Evolutionary conservation across 2,888 invertebrate genomes (phyloP).

Genomic region (Osmoderma eremita): DNA sequence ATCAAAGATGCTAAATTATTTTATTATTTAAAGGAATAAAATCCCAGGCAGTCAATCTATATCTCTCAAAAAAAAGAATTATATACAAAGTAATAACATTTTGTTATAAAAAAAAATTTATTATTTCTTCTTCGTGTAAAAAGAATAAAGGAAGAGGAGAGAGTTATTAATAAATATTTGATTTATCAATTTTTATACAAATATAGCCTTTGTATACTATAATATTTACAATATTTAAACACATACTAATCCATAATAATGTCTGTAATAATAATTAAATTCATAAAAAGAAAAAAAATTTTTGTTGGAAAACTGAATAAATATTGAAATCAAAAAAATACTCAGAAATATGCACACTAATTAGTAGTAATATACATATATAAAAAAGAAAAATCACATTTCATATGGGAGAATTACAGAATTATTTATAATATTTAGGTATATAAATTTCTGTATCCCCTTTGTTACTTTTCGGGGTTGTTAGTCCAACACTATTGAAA

Average conservation of each 20-base stretch:
- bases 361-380: no score
- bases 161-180: slow-evolving; percentile 21
- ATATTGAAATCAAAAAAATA: slow-evolving; percentile 28
- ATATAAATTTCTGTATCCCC: no score
- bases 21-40: background rate
- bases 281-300: slow-evolving; percentile 4
- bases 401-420: no score
- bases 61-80: background rate
- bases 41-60: background rate
- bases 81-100: no score
- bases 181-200: slow-evolving; percentile 18
- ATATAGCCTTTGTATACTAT: slow-evolving; percentile 21
- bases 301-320: background rate
- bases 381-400: no score
- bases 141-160: slow-evolving; percentile 1
- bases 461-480: no score
- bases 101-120: background rate
- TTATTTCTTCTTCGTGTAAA: background rate
- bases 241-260: slow-evolving; percentile 1
- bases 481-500: no score
- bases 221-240: slow-evolving; percentile 14
- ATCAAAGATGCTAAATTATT: background rate
- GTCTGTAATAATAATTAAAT: background rate
- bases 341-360: background rate
- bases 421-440: no score